Evolutionary conservation across 2,888 invertebrate genomes (phyloP).

Genomic region (Aphrophora alni): DNA sequence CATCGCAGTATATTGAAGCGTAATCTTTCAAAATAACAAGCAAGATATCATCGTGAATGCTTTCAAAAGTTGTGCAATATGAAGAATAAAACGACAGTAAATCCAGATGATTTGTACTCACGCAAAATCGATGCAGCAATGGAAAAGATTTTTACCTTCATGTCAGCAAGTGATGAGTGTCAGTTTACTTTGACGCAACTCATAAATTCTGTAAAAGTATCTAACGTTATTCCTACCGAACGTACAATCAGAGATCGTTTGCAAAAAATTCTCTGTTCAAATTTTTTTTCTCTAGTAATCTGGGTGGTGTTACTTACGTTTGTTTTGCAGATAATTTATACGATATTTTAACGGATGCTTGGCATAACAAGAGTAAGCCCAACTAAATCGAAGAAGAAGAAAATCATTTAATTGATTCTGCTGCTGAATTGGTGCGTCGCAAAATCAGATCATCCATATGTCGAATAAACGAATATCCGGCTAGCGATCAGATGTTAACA

Average conservation of each 20-base stretch:
- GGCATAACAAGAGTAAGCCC: background rate
- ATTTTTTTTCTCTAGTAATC: background rate
- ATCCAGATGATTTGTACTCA: too few species aligned
- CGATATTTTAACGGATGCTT: background rate
- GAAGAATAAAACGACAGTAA: too few species aligned
- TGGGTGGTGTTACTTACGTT: background rate
- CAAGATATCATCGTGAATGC: too few species aligned
- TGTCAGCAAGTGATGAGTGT: too few species aligned
- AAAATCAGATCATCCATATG: background rate
- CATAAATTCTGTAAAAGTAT: too few species aligned
- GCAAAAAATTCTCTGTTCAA: background rate
- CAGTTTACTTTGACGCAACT: too few species aligned
- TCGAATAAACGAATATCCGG: background rate
- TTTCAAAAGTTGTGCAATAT: too few species aligned
- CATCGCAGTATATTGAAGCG: too few species aligned
- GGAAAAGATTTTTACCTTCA: too few species aligned
- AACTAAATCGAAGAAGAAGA: background rate
- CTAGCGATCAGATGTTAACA: background rate
- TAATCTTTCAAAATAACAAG: too few species aligned
- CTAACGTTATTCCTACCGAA: too few species aligned
- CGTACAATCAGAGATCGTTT: background rate
- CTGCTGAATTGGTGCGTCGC: background rate
- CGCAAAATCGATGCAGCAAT: too few species aligned
- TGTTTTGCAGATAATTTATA: slow-evolving; percentile 10
- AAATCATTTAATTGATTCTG: background rate